Conservation (phyloP, 35 echinoderm and acorn worm species). For the Apostichopus californicus region DNA sequence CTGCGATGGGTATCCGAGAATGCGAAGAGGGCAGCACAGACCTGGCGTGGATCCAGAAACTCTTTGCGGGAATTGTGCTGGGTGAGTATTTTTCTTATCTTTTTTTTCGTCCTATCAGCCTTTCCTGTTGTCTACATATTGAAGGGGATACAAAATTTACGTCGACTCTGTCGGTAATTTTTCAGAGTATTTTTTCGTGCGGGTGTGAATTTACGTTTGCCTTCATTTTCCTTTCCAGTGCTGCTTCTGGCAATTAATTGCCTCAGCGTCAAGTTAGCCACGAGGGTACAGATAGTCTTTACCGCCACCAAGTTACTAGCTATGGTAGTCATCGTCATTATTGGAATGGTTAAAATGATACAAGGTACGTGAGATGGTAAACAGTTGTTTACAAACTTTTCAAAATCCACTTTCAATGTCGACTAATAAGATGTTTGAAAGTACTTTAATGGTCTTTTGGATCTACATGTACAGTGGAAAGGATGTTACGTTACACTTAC, state of each 20-base stretch:
- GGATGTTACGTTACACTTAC: too few species aligned
- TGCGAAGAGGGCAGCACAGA: not conserved
- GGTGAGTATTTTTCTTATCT: conserved; percentile 20
- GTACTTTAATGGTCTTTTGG: too few species aligned
- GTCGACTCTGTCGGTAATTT: too few species aligned
- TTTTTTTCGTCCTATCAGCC: not conserved
- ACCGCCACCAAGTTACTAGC: conserved; percentile 81
- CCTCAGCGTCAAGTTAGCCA: conserved; percentile 77
- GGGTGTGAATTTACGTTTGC: too few species aligned
- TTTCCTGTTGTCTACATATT: too few species aligned
- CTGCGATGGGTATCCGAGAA: conserved; percentile 50
- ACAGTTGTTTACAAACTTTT: too few species aligned
- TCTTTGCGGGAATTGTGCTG: conserved; percentile 35
- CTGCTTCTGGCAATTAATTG: conserved; percentile 81
- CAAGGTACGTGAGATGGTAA: conserved; percentile 67
- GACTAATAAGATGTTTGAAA: too few species aligned
- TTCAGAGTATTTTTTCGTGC: too few species aligned
- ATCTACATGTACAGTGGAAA: too few species aligned
- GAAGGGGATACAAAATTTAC: too few species aligned
- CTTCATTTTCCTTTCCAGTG: conserved; percentile 49
- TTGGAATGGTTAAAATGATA: conserved; percentile 75
- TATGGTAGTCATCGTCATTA: conserved; percentile 67
- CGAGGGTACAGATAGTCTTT: conserved; percentile 83
- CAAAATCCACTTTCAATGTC: too few species aligned
- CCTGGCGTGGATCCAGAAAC: conserved; percentile 9